Base-by-base conservation (phyloP, 2,113 vertebrate genomes). In the Nesogale talazaci region DNA sequence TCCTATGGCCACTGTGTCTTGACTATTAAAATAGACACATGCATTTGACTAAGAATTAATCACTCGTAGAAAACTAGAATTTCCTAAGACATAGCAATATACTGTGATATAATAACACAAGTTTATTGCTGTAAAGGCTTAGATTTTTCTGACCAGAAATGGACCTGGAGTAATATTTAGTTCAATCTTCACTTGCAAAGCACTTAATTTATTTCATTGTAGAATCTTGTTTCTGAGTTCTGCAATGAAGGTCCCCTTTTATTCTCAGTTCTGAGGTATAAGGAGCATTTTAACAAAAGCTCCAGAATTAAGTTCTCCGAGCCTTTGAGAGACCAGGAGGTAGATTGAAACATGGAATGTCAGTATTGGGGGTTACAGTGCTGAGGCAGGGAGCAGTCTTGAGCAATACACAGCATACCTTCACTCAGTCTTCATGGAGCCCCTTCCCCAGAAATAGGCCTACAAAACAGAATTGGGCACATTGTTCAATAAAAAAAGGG, bases 101-200 rank as follows among this genome's bases (percentile, higher is more conserved):
- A 3, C 25, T 6, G 8, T 16, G 20, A 46, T 3, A 27, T 2
- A n/a, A 46, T 9, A 7, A 34, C 27, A 11, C 6, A 65, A 4
- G 5, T 11, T 27, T 14, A 29, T 6, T 9, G 2, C 14, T 65
- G 4, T 17, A 22, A 11, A 70, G 3, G 88, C 11, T 70, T 20
- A 3, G 25, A 4, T 27, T 80, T 65, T 67, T 63, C 69, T 6
- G 8, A 40, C 9, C 52, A 65, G 23, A 8, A 67, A 20, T 0
- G 12, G 17, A 2, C 7, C 6, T 11, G 19, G 7, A 2, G 23
- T 20, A 20, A 52, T 52, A 22, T 19, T 38, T 52, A 0, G 1
- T 20, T n/a, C n/a, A 3, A 16, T 12, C 59, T 63, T 80, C 42
- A 4, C 0, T 1, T 0, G 1, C 36, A 38, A 19, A 4, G 0